Conservation (phyloP, 2,888 invertebrate genomes). For the Tricholauxania praeusta region DNA sequence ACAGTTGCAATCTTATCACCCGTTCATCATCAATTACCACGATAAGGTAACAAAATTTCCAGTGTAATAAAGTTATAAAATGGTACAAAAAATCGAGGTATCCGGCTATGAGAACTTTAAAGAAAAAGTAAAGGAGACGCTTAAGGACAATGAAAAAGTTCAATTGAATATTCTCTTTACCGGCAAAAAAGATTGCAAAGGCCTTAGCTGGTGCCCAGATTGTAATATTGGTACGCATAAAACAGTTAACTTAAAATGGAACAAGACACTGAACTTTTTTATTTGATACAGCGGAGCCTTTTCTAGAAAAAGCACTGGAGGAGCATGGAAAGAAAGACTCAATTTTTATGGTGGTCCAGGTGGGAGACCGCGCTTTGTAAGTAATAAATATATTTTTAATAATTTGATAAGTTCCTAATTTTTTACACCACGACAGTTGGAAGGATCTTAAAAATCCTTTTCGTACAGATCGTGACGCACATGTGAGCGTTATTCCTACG, state of each 20-base stretch:
- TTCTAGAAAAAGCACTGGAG: constrained; percentile 74
- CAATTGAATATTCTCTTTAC: constrained; percentile 69
- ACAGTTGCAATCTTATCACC: no score
- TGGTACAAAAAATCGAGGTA: constrained; percentile 69
- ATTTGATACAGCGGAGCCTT: constrained; percentile 76
- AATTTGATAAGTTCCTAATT: not conserved
- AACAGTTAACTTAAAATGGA: not conserved
- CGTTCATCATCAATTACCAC: no score
- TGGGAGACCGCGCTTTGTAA: constrained; percentile 74
- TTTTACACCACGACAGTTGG: constrained; percentile 70
- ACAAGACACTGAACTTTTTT: no score
- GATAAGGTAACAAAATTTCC: no score
- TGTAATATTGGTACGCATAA: constrained; percentile 78
- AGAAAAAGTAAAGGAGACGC: constrained; percentile 42
- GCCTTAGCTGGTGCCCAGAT: constrained; percentile 88
- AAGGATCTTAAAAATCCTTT: constrained; percentile 83
- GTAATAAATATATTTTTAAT: constrained; percentile 10
- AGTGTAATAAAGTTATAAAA: constrained; percentile 48
- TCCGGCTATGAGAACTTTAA: constrained; percentile 70
- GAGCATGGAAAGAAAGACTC: constrained; percentile 70
- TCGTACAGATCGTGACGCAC: constrained; percentile 76
- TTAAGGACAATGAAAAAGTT: constrained; percentile 36
- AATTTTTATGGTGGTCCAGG: constrained; percentile 78
- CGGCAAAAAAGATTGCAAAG: constrained; percentile 70
- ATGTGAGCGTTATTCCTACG: constrained; percentile 83